Evolutionary conservation across 1,140 invertebrate genomes (phyloP), one percentile per base, ranked within the genome.

Genomic region (Saccostrea cuccullata): DNA sequence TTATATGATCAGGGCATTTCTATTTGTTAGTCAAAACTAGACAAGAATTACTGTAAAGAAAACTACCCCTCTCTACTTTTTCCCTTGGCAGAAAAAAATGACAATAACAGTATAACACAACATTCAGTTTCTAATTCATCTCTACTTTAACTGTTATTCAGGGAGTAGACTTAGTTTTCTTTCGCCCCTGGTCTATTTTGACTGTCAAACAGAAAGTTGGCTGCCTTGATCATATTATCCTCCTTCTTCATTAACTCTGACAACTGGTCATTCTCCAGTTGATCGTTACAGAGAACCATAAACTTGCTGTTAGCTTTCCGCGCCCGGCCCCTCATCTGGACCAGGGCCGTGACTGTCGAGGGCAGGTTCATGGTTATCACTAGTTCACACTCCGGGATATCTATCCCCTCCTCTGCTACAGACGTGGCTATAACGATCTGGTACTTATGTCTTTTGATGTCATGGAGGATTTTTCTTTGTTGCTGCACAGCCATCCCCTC

Each of bases 371-470:
- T 89, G 58, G 90, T 91, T n/a, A 95, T 90, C 36, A 95, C 94
- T 15, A 94, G 92, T 82, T 94, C 91, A 86, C 94, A 94, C 83
- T 93, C 91, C 15, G 93, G 94, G 70, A 94, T 89, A 87, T 95
- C 94, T 55, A 95, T 90, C 1, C 94, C 94, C 88, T 95, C 94
- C 87, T 94, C 93, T 40, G 93, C 93, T 6, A 95, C 93, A 58
- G 93, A 93, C 0, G 94, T 95, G 3, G 94, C 93, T 26, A 95
- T 91, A 5, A 94, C 86, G 12, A 94, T 91, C 70, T 91, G 91
- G 82, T 91, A 90, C 77, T 89, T 86, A 40, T 91, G 88, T 2
- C 87, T 64, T 87, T 92, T 92, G n/a, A 93, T 93, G 5, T 92
- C 91, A 40, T 92, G 91, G 15, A 94, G 84, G 13, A 92, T 88